Evolutionary conservation across 2,797 vertebrate species (phyloP), one percentile per base, ranked within the genome.

Genomic region (Lophotriccus pileatus): DNA sequence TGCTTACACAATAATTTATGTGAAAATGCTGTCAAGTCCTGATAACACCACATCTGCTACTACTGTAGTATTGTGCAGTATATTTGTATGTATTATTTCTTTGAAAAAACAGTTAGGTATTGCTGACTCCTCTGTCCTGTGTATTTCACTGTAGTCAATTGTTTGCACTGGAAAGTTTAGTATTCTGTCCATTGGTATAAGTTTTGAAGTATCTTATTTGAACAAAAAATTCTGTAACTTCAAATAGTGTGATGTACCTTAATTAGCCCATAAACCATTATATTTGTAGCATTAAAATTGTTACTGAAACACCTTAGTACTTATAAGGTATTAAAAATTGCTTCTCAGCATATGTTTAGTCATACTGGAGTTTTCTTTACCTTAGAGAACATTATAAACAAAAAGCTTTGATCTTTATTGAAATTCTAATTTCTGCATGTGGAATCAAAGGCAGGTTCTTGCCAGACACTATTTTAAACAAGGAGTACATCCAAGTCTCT

Each of bases 1-100:
- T 69, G 93, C 80, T 96, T 95, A 94, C 84, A 93, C 46, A 96
- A 96, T 97, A 96, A 98, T 97, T 97, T 97, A 97, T 96, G 91
- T 95, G 78, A 96, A 98, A 97, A 95, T 93, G 69, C 70, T 97
- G 89, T 97, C 91, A 93, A 96, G 94, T 53, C 64, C 80, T 87
- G 95, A 95, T 94, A 97, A 69, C 87, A 96, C 92, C 92, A 93
- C 97, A 97, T 96, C 95, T 97, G 97, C 95, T 97, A 75, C 95
- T 92, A 82, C 77, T 49, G 41, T 90, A 92, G 58, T 55, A 36
- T 63, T 73, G 68, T 90, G 90, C 67, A 92, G 84, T 93, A 70
- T 67, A 72, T 94, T 81, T 93, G 39, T 88, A 74, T 67, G 34
- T 39, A 88, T 93, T 76, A 55, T 93, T 92, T 46, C 24, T 91